Base-by-base conservation (phyloP, 2,113 vertebrate species). In the Megaceryle maxima region DNA sequence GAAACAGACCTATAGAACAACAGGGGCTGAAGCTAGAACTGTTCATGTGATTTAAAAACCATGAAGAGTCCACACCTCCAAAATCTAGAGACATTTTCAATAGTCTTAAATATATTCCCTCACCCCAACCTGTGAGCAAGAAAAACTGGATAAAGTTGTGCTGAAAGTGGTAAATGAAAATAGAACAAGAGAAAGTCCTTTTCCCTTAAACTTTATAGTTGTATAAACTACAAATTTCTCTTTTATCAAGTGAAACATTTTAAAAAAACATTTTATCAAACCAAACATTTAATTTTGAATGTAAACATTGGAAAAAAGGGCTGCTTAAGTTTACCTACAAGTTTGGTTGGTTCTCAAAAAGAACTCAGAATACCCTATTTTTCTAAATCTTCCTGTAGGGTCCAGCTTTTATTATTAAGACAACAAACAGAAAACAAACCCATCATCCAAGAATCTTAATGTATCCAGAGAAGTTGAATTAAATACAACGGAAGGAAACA, bases 401-500 rank as follows among this genome's bases (percentile, higher is more conserved):
- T 93, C 91, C 75, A 95, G 75, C 56, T 93, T 85, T 89, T 86
- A 81, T 81, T 93, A 87, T 74, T 88, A 93, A 83, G 92, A 86
- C 62, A 94, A 87, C 62, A 87, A 92, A 69, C 33, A 94, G 86
- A 96, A 94, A 92, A 84, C 86, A 94, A 95, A 83, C 75, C 81
- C 78, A 92, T 96, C 90, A 96, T 79, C 81, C 87, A 91, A 92
- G 94, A 92, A 94, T 89, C 59, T 95, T 91, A 92, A 95, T 84
- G 87, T 46, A 96, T 35, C 81, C 96, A 91, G 88, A 95, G 81
- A 89, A 92, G 87, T 87, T 75, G 91, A 91, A 89, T 95, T 94
- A 96, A 96, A 96, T 88, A 93, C 92, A 96, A 93, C 62, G 95
- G 94, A 96, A 97, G 97, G 96, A 97, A 97, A 96, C 96, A 96